Percentiles rank a stretch among this genome's conserved stretches.
phyloP scores from a whole-genome alignment of 2,888 invertebrate species.

The Eristalinus sepulchralis region DNA sequence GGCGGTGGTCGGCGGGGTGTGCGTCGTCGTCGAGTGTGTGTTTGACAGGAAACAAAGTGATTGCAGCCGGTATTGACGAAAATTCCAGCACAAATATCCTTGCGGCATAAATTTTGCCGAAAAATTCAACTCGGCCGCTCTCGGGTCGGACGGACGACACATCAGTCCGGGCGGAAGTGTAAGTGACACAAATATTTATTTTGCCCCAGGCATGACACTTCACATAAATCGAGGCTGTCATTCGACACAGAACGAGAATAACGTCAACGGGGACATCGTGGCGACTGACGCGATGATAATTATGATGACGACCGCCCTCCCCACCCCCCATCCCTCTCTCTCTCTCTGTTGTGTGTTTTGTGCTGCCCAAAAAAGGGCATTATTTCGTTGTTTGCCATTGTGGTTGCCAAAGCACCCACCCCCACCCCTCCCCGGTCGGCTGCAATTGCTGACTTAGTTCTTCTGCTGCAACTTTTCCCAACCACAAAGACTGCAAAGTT shows the following conservation, averaged over 20 bases:
- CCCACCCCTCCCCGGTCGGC: background rate
- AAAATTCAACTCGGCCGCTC: background rate
- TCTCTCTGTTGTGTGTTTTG: no score
- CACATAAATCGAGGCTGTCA: constrained; percentile 34
- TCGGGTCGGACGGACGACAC: no score
- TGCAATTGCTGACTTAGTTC: constrained; percentile 30
- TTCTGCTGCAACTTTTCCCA: constrained; percentile 15
- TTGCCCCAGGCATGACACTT: constrained; percentile 26
- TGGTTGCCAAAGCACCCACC: constrained; percentile 7
- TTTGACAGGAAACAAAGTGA: background rate
- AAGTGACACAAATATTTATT: constrained; percentile 28
- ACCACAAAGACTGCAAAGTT: constrained; percentile 38
- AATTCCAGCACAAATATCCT: background rate
- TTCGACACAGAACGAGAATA: constrained; percentile 2
- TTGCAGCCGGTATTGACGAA: background rate
- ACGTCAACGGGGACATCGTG: constrained; percentile 11
- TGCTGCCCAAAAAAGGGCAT: constrained; percentile 6
- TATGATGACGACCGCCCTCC: constrained; percentile 10
- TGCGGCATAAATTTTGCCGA: background rate
- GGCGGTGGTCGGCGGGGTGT: background rate
- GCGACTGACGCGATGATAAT: constrained; percentile 18
- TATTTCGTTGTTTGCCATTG: constrained; percentile 28
- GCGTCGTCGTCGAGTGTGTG: background rate
- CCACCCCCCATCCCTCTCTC: constrained; percentile 9
- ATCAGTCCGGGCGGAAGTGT: constrained; percentile 12